These are phyloP conservation scores for Cenopis cana DNA, from an alignment of 2,888 invertebrate species.

Conservation along the genomic window DNA sequence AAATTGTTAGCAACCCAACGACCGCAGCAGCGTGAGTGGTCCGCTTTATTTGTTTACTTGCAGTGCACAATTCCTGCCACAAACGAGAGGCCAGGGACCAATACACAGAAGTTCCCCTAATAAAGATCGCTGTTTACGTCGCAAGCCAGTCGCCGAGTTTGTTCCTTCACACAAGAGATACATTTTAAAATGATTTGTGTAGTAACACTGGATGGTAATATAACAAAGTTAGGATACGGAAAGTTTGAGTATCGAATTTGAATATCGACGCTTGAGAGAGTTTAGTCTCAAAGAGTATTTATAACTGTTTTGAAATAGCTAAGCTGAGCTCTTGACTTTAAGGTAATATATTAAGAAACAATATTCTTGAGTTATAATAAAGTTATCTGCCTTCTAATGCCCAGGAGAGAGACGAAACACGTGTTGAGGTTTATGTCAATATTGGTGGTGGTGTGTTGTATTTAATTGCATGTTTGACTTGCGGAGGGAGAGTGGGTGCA, in stretches of 20 bases:
- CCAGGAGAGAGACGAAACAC: too few relatives aligned
- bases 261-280: conserved; percentile 9
- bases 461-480: too few relatives aligned
- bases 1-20: conserved; percentile 24
- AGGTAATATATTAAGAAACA: neutral
- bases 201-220: conserved; percentile 7
- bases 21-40: conserved; percentile 19
- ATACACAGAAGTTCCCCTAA: conserved; percentile 64
- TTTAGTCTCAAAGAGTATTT: neutral
- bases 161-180: conserved; percentile 43
- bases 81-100: conserved; percentile 62
- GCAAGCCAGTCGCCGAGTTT: conserved; percentile 35
- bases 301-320: neutral
- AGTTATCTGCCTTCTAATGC: too few relatives aligned
- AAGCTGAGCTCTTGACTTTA: neutral
- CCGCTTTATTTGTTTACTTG: conserved; percentile 42
- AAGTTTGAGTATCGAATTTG: conserved; percentile 11
- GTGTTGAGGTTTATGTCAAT: too few relatives aligned
- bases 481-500: too few relatives aligned
- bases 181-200: conserved; percentile 47
- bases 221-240: conserved; percentile 10
- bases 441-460: too few relatives aligned
- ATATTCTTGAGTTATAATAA: neutral
- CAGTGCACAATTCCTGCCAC: conserved; percentile 58
- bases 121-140: conserved; percentile 59